phyloP scores from a whole-genome alignment of 2,797 vertebrate species.

The Squalus acanthias region DNA sequence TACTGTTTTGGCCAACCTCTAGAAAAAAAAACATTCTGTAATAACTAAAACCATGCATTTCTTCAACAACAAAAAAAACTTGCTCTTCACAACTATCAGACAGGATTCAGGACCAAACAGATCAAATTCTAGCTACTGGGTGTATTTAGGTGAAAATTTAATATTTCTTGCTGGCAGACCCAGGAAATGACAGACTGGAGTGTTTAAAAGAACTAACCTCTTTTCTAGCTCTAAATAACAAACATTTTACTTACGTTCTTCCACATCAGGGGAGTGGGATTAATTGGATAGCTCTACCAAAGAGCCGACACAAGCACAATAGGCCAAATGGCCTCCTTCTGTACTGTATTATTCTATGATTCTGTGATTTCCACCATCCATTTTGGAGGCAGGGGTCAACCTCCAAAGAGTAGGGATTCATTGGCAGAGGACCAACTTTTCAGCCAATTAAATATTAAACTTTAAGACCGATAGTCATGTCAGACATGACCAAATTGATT shows the following conservation, averaged over 20 bases:
- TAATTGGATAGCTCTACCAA: not conserved
- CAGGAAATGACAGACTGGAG: not conserved
- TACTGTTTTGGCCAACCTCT: slow-evolving; percentile 94
- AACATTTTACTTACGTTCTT: not conserved
- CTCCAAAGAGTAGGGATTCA: not conserved
- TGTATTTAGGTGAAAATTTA: not conserved
- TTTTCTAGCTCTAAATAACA: not conserved
- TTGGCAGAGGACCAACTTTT: not conserved
- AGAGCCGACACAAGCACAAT: not conserved
- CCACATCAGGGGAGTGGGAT: not conserved
- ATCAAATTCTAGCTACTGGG: not conserved
- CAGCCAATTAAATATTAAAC: not conserved
- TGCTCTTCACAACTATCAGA: not conserved
- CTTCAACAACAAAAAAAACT: not conserved
- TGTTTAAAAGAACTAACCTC: not conserved
- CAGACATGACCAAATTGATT: not conserved
- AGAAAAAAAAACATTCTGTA: slow-evolving; percentile 45
- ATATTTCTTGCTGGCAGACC: not conserved
- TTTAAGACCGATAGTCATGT: not conserved
- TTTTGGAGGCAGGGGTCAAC: not conserved
- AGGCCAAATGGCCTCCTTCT: not conserved
- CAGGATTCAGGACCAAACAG: not conserved
- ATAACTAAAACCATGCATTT: slow-evolving; percentile 41
- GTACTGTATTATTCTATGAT: not conserved
- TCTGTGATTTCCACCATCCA: not conserved